These are phyloP conservation scores for Cherax quadricarinatus DNA, from an alignment of 1,140 invertebrate genomes.

Conservation along the genomic window DNA sequence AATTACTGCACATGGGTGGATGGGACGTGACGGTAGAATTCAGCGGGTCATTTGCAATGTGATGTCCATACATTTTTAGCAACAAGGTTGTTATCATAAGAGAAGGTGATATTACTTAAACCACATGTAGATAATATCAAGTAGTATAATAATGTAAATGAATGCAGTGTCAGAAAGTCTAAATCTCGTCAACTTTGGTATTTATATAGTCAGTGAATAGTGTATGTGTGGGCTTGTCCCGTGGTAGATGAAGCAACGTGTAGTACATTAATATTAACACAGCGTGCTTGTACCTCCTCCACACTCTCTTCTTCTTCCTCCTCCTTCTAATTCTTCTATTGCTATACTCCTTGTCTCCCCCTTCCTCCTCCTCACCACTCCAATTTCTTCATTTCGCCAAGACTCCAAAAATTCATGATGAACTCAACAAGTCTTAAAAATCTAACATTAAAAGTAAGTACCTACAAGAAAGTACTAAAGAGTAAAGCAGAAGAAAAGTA, in stretches of 20 bases:
- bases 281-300: constrained; percentile 28
- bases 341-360: not conserved
- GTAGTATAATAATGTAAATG: too few species aligned
- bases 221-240: not conserved
- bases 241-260: not conserved
- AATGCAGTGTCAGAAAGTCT: not conserved
- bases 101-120: too few species aligned
- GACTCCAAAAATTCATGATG: not conserved
- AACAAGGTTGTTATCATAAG: too few species aligned
- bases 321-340: not conserved
- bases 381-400: not conserved
- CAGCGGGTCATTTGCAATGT: too few species aligned
- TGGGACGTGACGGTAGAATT: too few species aligned
- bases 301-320: not conserved
- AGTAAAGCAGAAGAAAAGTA: not conserved
- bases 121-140: too few species aligned
- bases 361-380: not conserved
- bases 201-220: constrained; percentile 13
- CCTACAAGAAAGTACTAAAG: not conserved
- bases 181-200: constrained; percentile 7
- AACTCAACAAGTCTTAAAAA: not conserved
- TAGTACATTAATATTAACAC: constrained; percentile 42
- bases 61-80: too few species aligned
- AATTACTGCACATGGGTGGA: too few species aligned
- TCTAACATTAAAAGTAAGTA: constrained; percentile 27